Base-by-base conservation (phyloP, 2,888 invertebrate genomes). In the Plagodis dolabraria region DNA sequence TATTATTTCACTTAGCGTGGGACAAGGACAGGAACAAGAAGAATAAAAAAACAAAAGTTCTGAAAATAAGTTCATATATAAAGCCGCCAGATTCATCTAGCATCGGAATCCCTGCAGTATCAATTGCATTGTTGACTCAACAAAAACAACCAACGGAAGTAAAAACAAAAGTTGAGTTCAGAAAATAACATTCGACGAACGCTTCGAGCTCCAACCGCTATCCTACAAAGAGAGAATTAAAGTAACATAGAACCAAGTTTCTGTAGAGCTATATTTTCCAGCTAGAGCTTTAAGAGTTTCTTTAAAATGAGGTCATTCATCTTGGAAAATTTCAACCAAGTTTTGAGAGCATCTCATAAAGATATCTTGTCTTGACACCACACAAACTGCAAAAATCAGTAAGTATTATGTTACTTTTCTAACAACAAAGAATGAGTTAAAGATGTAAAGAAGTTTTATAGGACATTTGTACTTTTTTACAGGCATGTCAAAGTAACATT, bases 151-250 rank as follows among this genome's bases (percentile, higher is more conserved):
- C 35, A 40, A 43, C 53, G 22, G 50, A 12, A 50, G 36, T 33
- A 47, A 49, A 58, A 66, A 66, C 60, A 61, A 60, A 53, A 60
- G 60, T 64, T 54, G 43, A 22, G 56, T 47, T 57, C 50, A 51
- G 47, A 62, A 62, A 62, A 63, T 50, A 62, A 67, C 57, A 49
- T 63, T 61, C 48, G 57, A 61, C 58, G 40, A 63, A 40, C 40
- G 46, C 46, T 22, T 22, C 22, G 22, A 22, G 59, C 44, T 48
- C 49, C 42, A 33, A 54, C 54, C 54, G 9, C 57, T 47, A 56
- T 52, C 56, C 57, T 67, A 71, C 65, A 65, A 68, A 59, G 66
- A 64, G 56, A 75, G 22, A 79, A 76, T 78, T 74, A 73, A 76
- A 79, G 69, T 70, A 64, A 75, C 66, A 69, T 47, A 53, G 35